Base-by-base conservation (phyloP, 2,888 invertebrate genomes). In the Cynaeus angustus region DNA sequence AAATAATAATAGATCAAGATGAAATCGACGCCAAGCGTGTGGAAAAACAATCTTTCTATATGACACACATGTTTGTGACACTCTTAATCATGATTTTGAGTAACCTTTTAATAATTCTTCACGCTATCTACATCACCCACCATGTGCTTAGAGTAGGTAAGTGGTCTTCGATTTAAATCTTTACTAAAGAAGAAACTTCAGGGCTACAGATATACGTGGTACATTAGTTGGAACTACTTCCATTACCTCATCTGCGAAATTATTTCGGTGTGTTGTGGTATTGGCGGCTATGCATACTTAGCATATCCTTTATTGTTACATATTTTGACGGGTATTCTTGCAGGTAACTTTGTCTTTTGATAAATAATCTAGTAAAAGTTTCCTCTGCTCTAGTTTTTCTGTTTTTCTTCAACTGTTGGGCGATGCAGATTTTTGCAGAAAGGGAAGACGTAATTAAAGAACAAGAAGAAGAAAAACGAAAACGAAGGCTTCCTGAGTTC, bases 371-470 rank as follows among this genome's bases (percentile, higher is more conserved):
- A 38, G 6, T n/a, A 38, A 10, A 43, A 13, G 43, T 13, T 43
- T 8, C 38, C 38, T 5, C 10, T 38, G 38, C 9, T 38, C n/a
- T 52, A 52, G 52, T 52, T 12, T 13, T 52, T 9, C 33, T 52
- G 4, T 52, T 52, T 28, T 52, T 52, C 30, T 52, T 52, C 28
- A 52, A 52, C 12, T 52, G 33, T 12, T 52, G 52, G 52, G 52
- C 52, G 9, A 28, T 52, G 8, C 7, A 33, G 30, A 26, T 52
- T 13, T 52, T 52, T 9, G 30, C 26, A 6, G 7, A 10, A 3
- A 5, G 10, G 12, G 52, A 52, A 52, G 7, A 12, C 10, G 10
- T 9, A 8, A 12, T 52, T 8, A 12, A 52, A 33, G 33, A 21
- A 46, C 5, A 9, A 26, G 48, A 8, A 6, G 48, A 26, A n/a